Base-by-base conservation (phyloP, 2,113 vertebrate genomes). In the Zosterops lateralis region DNA sequence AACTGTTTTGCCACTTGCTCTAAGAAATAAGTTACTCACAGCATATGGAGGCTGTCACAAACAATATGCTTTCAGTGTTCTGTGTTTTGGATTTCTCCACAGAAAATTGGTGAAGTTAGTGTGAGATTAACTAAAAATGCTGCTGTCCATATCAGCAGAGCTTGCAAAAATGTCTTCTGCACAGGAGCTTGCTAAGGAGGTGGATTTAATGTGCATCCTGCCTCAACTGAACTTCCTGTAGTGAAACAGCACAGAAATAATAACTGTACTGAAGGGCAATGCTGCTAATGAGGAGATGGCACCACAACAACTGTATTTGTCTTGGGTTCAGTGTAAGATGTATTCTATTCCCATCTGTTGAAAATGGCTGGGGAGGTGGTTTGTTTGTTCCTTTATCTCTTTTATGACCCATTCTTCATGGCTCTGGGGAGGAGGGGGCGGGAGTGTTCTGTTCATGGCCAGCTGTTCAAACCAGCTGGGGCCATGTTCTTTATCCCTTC, bases 1-100 rank as follows among this genome's bases (percentile, higher is more conserved):
- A 95, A 94, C 95, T 97, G 90, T 92, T 95, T 93, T 90, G 65
- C 85, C 58, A 75, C 72, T 95, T 83, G 60, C 56, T 90, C 32
- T 57, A 90, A 87, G 87, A 90, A 95, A 76, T 70, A 87, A 92
- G 76, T 91, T 89, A 36, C 48, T 77, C 44, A 72, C 51, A 79
- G 64, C 95, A 96, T 96, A 91, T 91, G 95, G 92, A 73, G 24
- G 6, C 71, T 94, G 83, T 95, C 79, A 82, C 54, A 87, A 95
- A 95, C 78, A 96, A 87, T 95, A 95, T 94, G 94, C 40, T 92
- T 92, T 71, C 78, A 29, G 31, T 91, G 81, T 81, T 54, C 83
- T 66, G 14, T 74, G 72, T 60, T 90, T 85, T 64, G 34, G 65
- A 70, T 92, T 86, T 70, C 79, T 92, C 57, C 48, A n/a, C 19